These are phyloP conservation scores for Thysanoteuthis rhombus DNA, from an alignment of 2,888 invertebrate genomes.

Conservation along the genomic window DNA sequence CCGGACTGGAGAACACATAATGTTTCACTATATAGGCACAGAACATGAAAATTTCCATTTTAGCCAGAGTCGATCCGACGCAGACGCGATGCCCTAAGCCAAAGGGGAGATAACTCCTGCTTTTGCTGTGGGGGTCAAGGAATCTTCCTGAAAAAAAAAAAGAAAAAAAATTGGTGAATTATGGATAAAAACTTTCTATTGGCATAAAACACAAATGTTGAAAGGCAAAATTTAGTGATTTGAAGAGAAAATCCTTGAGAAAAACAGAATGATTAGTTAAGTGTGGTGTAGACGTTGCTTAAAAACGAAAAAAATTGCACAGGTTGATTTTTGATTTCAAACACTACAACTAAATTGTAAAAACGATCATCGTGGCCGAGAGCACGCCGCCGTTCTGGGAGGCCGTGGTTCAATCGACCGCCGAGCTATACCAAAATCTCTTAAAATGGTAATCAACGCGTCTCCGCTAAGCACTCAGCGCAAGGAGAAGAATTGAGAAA, in stretches of 20 bases:
- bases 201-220: neutral
- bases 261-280: too few relatives aligned
- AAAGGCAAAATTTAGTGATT: neutral
- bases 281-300: neutral
- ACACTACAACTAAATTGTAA: too few relatives aligned
- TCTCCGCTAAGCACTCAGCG: too few relatives aligned
- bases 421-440: too few relatives aligned
- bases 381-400: too few relatives aligned
- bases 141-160: conserved; percentile 37
- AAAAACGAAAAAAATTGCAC: neutral
- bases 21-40: conserved; percentile 38
- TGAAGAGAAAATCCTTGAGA: neutral
- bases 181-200: neutral
- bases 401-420: too few relatives aligned
- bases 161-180: neutral
- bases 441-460: too few relatives aligned
- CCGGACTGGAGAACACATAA: conserved; percentile 35
- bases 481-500: too few relatives aligned
- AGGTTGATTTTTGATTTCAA: too few relatives aligned
- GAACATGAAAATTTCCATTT: conserved; percentile 42
- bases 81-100: conserved; percentile 42
- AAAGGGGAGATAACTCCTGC: conserved; percentile 43
- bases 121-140: conserved; percentile 32
- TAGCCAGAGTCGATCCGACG: conserved; percentile 40
- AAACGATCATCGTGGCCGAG: too few relatives aligned